Evolutionary conservation across 2,113 vertebrate genomes (phyloP).

Genomic region (Muntiacus reevesi): DNA sequence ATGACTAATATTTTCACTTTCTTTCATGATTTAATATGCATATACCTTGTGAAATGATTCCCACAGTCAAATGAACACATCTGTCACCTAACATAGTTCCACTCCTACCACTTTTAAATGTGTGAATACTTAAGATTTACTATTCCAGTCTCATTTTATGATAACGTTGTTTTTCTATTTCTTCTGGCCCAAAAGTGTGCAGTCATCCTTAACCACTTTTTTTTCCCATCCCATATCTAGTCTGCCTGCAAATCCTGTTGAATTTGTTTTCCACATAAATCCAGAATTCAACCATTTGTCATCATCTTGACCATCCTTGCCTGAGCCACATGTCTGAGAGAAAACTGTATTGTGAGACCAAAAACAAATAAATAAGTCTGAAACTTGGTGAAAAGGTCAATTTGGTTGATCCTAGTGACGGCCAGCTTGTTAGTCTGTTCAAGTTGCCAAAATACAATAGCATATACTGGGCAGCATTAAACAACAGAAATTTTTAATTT

Average conservation of each 20-base stretch:
- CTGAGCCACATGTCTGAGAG: background rate
- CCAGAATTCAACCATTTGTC: background rate
- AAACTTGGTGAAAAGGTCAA: background rate
- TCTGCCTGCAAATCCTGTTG: background rate
- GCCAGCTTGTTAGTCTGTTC: background rate
- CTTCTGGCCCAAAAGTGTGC: background rate
- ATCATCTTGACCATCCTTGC: background rate
- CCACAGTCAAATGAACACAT: background rate
- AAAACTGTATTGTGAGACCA: background rate
- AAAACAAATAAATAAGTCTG: background rate
- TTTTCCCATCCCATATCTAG: fast-evolving
- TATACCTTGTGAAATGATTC: background rate
- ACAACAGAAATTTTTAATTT: background rate
- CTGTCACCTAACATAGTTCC: background rate
- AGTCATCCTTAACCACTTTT: background rate
- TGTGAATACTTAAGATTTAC: background rate
- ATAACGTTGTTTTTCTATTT: background rate
- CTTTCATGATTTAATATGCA: background rate
- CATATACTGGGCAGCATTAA: background rate
- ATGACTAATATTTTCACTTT: background rate
- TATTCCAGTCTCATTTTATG: background rate
- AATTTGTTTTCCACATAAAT: background rate
- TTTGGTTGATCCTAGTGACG: background rate
- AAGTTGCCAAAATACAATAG: background rate
- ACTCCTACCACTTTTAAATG: background rate